A percentile compares a stretch with the other conserved stretches of the same genome.
Evolutionary conservation across 2,797 vertebrate species (phyloP).

Genomic region (Morus bassanus): DNA sequence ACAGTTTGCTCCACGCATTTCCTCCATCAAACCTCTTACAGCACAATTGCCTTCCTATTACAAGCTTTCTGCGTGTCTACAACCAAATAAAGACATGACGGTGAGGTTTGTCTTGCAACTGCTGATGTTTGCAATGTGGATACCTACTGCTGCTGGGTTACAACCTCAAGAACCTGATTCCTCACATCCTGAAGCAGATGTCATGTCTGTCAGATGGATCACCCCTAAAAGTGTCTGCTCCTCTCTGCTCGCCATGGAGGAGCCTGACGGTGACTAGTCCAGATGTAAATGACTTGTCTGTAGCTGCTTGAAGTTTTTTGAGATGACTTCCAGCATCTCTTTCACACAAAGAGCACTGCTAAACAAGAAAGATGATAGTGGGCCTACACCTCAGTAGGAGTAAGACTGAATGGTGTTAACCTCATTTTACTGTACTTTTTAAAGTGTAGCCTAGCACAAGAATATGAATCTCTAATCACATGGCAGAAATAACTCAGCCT

Average conservation of each 20-base stretch:
- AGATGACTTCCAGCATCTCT: neutral
- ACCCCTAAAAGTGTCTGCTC: neutral
- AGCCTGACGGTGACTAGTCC: neutral
- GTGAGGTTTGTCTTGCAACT: neutral
- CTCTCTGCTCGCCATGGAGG: neutral
- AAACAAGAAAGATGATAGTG: neutral
- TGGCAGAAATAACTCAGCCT: neutral
- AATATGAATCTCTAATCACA: neutral
- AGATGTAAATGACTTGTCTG: neutral
- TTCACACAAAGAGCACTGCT: neutral
- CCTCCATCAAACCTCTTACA: neutral
- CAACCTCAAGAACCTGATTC: neutral
- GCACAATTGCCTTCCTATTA: neutral
- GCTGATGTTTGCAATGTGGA: neutral
- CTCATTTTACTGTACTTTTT: neutral
- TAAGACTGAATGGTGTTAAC: neutral
- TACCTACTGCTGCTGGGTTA: fast-evolving
- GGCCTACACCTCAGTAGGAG: neutral
- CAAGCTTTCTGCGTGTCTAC: neutral
- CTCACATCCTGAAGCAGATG: neutral
- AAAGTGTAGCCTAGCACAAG: neutral
- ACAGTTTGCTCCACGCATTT: neutral
- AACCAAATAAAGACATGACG: neutral
- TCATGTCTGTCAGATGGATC: neutral
- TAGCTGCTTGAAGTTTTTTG: neutral